These are phyloP conservation scores for Leucosticte australis DNA, from an alignment of 2,113 vertebrate species.

Conservation along the genomic window DNA sequence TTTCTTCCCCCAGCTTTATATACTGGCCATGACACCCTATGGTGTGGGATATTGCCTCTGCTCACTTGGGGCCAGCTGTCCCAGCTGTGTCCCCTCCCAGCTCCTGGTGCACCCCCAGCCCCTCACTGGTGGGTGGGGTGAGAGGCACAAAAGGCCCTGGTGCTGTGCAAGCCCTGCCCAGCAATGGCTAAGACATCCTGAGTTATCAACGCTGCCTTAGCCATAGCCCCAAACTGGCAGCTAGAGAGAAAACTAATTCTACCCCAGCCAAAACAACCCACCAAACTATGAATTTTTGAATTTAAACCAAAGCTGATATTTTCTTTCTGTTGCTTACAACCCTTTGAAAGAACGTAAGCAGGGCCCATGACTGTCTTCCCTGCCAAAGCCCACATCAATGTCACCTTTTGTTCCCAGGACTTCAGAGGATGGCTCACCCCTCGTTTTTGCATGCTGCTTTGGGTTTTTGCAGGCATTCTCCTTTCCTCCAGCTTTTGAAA, in stretches of 20 bases:
- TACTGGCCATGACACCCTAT: too few species aligned
- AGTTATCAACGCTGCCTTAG: not conserved
- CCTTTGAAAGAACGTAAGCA: accelerated
- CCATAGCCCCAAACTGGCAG: not conserved
- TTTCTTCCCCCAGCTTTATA: not conserved
- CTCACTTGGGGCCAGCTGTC: not conserved
- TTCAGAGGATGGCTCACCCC: not conserved
- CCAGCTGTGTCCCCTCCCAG: not conserved
- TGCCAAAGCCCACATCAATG: not conserved
- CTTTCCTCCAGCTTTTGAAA: not conserved
- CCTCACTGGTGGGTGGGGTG: not conserved
- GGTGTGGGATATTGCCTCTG: not conserved
- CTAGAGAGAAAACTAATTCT: not conserved
- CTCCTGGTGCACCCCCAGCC: not conserved
- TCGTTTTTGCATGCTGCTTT: not conserved
- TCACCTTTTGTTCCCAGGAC: not conserved
- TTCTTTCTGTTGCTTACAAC: not conserved
- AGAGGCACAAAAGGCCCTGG: not conserved
- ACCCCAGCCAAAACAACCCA: not conserved
- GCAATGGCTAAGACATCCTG: not conserved
- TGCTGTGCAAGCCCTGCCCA: not conserved
- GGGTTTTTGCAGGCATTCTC: not conserved
- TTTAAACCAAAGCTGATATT: not conserved
- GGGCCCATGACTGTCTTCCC: not conserved
- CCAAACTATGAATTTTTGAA: not conserved